These are phyloP conservation scores for Hipparchia semele DNA, from an alignment of 2,888 invertebrate genomes.

Conservation along the genomic window DNA sequence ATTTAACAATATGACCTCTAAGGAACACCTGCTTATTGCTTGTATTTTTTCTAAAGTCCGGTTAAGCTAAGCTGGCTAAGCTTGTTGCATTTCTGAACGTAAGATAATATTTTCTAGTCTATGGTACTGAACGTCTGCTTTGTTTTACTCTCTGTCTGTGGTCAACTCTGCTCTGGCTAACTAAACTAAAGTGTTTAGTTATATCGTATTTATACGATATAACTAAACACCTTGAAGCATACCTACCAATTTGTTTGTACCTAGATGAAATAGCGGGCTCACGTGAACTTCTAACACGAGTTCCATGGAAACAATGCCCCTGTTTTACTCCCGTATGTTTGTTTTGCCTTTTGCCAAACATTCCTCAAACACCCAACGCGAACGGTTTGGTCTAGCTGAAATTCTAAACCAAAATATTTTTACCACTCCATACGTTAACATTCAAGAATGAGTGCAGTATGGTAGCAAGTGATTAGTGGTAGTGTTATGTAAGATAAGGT, in stretches of 20 bases:
- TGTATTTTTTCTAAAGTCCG: no score
- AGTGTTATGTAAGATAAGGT: background rate
- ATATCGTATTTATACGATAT: background rate
- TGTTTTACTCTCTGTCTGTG: no score
- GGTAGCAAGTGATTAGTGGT: background rate
- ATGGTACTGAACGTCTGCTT: no score
- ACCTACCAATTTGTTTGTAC: conserved; percentile 1
- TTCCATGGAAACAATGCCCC: conserved; percentile 52
- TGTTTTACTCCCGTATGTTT: conserved; percentile 45
- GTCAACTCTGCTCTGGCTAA: no score
- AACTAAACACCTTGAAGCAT: background rate
- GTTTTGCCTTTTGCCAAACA: conserved; percentile 32
- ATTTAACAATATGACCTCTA: no score
- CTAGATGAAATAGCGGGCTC: conserved; percentile 39
- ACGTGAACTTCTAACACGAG: conserved; percentile 51
- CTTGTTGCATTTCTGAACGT: no score
- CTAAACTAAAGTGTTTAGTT: background rate
- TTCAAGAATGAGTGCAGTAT: background rate
- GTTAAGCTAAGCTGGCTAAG: background rate
- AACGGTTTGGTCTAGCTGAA: conserved; percentile 33
- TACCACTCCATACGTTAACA: background rate
- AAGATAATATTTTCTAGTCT: no score
- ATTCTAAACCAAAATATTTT: conserved; percentile 33
- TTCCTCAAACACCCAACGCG: background rate
- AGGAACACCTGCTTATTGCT: no score